phyloP scores from a whole-genome alignment of 1,140 invertebrate genomes.

The Cotesia typhae region DNA sequence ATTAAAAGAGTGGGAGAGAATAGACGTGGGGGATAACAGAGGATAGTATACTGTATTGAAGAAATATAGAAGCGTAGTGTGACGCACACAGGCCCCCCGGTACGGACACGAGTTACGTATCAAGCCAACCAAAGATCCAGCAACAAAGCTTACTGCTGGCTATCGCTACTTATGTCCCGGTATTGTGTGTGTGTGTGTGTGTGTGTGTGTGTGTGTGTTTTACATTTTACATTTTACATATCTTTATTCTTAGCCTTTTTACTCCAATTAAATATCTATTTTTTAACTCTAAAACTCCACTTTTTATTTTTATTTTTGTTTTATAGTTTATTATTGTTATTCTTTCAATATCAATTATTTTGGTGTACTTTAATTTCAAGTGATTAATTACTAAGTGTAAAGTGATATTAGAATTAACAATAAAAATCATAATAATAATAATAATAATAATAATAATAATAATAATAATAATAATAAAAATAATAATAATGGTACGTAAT shows the following conservation, averaged over 20 bases:
- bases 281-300: background rate
- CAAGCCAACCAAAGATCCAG: slow-evolving; percentile 32
- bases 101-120: background rate
- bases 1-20: background rate
- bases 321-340: no score
- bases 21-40: background rate
- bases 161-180: slow-evolving; percentile 16
- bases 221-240: background rate
- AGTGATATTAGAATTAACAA: no score
- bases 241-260: background rate
- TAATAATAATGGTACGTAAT: no score
- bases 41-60: background rate
- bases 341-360: no score
- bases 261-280: background rate
- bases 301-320: no score
- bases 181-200: slow-evolving; percentile 19
- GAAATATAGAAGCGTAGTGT: slow-evolving; percentile 7
- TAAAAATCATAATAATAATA: no score
- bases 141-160: slow-evolving; percentile 31
- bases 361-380: no score
- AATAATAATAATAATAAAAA: no score
- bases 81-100: slow-evolving; percentile 19
- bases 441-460: no score
- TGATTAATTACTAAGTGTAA: no score
- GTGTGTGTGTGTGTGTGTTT: slow-evolving; percentile 11